phyloP scores from a whole-genome alignment of 2,113 vertebrate species.

The Suncus etruscus region DNA sequence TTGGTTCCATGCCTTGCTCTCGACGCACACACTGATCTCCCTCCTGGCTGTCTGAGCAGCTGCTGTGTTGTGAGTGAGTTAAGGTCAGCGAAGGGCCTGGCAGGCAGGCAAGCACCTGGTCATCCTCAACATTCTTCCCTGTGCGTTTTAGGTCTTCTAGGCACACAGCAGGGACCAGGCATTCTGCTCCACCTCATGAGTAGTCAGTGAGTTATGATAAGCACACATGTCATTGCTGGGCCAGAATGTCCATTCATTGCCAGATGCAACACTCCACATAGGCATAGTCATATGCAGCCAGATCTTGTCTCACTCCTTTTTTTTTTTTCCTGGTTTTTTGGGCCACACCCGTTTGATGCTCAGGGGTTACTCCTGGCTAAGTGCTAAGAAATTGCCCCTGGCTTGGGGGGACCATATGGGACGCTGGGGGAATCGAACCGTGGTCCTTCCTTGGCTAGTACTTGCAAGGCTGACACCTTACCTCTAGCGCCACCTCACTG shows the following conservation, averaged over 20 bases:
- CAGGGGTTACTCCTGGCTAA: neutral
- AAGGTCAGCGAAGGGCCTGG: neutral
- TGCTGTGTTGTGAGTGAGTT: conserved; percentile 27
- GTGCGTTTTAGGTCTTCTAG: neutral
- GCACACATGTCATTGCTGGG: neutral
- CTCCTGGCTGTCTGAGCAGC: neutral
- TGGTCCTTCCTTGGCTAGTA: too few species aligned
- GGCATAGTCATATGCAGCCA: neutral
- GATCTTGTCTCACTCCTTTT: fast-evolving
- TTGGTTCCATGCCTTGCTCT: neutral
- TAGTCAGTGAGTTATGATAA: neutral
- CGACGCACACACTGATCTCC: neutral
- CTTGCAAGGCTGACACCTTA: too few species aligned
- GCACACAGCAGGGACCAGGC: neutral
- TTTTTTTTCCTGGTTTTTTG: too few species aligned
- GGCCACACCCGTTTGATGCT: too few species aligned
- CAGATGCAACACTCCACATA: neutral
- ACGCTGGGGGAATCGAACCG: too few species aligned
- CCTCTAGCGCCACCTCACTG: too few species aligned
- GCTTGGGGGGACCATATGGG: too few species aligned
- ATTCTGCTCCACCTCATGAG: neutral
- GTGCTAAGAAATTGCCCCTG: too few species aligned
- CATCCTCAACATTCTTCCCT: neutral
- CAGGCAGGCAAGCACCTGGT: neutral
- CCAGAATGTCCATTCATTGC: neutral